These are phyloP conservation scores for Oedothorax gibbosus DNA, from an alignment of 1,140 invertebrate species.

Conservation along the genomic window DNA sequence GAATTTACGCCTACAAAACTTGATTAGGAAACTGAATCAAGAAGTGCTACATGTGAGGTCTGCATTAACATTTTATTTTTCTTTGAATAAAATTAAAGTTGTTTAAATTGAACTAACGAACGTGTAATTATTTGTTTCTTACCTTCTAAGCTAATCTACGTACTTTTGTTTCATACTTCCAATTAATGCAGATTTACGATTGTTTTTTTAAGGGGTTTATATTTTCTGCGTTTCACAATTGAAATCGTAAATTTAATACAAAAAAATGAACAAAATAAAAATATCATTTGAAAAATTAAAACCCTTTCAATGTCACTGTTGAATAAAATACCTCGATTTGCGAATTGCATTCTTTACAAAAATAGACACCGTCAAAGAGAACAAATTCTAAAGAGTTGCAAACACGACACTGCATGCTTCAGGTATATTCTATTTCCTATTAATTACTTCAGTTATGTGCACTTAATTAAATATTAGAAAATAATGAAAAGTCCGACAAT, in stretches of 20 bases:
- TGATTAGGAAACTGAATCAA: no score
- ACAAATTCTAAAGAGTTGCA: background rate
- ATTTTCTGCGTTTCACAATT: background rate
- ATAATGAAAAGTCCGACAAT: background rate
- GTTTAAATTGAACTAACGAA: no score
- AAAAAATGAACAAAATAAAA: background rate
- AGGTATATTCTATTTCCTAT: background rate
- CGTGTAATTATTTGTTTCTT: no score
- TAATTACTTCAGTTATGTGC: background rate
- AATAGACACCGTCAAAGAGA: conserved; percentile 6
- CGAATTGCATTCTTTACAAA: background rate
- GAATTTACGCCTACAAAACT: no score
- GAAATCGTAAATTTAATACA: background rate
- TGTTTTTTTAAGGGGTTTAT: background rate
- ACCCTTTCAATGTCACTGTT: background rate
- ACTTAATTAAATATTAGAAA: background rate
- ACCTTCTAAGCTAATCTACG: background rate
- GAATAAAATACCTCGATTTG: conserved; percentile 2
- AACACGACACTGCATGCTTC: background rate
- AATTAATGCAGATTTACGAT: background rate
- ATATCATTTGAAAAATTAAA: background rate
- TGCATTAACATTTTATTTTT: no score
- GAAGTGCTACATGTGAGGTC: no score
- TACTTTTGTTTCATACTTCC: background rate
- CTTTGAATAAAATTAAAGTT: no score